Evolutionary conservation across 30 jellyfish, hydroid and myxozoan species (phyloP).

Genomic region (Turritopsis dohrnii): DNA sequence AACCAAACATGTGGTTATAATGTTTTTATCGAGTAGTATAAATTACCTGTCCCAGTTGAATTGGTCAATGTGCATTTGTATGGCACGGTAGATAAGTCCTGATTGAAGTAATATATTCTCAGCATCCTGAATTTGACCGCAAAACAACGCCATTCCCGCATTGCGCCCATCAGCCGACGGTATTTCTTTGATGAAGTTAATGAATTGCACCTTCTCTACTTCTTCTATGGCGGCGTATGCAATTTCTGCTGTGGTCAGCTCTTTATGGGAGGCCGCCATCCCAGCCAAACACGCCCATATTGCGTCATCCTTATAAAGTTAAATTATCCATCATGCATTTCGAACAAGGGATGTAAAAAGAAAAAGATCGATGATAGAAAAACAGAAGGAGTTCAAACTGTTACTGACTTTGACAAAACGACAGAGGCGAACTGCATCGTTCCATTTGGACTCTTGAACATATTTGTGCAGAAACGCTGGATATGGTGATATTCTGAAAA

Average conservation of each 20-base stretch:
- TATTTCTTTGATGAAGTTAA: conserved; percentile 76
- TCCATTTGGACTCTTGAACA: conserved; percentile 78
- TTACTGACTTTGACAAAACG: conserved; percentile 86
- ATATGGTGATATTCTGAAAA: conserved; percentile 84
- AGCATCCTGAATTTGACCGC: conserved; percentile 93
- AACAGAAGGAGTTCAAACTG: neutral
- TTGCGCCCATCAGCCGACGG: conserved; percentile 95
- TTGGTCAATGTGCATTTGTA: conserved; percentile 92
- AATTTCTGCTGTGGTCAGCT: conserved; percentile 91
- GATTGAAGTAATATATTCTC: conserved; percentile 88
- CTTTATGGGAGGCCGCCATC: conserved; percentile 91
- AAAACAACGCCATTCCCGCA: conserved; percentile 94
- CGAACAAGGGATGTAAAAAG: neutral
- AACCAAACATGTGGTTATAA: neutral
- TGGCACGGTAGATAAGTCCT: conserved; percentile 89
- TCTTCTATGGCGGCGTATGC: conserved; percentile 99
- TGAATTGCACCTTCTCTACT: conserved; percentile 94
- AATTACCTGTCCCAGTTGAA: conserved; percentile 96
- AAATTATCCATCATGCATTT: neutral
- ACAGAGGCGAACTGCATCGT: conserved; percentile 91
- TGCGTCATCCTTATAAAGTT: conserved; percentile 60
- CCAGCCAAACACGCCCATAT: conserved; percentile 99
- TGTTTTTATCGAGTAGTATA: neutral
- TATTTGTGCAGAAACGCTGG: conserved; percentile 87
- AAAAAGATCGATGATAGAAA: neutral